Conservation (phyloP, 2,113 vertebrate species). For the Mustelus asterias region DNA sequence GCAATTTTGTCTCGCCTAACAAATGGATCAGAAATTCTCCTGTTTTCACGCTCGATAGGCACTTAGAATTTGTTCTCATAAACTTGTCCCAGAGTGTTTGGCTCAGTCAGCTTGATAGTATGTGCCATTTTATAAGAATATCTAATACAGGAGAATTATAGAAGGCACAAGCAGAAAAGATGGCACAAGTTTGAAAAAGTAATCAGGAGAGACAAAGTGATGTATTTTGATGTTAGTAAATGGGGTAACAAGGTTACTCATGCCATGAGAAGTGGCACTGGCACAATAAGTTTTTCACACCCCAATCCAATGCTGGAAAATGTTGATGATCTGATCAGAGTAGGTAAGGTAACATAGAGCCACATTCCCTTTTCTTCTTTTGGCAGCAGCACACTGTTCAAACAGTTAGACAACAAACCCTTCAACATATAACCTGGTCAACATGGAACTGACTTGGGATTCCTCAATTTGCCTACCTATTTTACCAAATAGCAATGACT, state of each 20-base stretch:
- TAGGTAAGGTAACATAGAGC: not conserved
- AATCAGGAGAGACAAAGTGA: not conserved
- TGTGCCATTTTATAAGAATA: not conserved
- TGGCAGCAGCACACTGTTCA: not conserved
- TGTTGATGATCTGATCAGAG: not conserved
- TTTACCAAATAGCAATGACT: no score
- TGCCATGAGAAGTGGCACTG: not conserved
- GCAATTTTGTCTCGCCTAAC: no score
- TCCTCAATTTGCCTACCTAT: no score
- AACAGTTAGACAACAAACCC: not conserved
- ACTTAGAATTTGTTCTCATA: no score
- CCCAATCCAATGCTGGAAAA: not conserved
- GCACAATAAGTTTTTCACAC: not conserved
- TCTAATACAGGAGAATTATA: not conserved
- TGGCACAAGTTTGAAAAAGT: not conserved
- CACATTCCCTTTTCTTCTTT: not conserved
- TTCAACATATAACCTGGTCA: not conserved
- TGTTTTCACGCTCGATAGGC: no score
- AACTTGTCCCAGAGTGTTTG: not conserved
- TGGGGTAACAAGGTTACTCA: not conserved
- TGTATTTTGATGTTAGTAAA: not conserved
- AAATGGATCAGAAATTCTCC: no score
- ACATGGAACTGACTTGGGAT: not conserved
- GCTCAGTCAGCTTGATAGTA: not conserved
- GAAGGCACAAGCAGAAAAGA: not conserved